These are phyloP conservation scores for Notoglanidium macrostoma DNA, from an alignment of 2,797 vertebrate species.

Conservation along the genomic window DNA sequence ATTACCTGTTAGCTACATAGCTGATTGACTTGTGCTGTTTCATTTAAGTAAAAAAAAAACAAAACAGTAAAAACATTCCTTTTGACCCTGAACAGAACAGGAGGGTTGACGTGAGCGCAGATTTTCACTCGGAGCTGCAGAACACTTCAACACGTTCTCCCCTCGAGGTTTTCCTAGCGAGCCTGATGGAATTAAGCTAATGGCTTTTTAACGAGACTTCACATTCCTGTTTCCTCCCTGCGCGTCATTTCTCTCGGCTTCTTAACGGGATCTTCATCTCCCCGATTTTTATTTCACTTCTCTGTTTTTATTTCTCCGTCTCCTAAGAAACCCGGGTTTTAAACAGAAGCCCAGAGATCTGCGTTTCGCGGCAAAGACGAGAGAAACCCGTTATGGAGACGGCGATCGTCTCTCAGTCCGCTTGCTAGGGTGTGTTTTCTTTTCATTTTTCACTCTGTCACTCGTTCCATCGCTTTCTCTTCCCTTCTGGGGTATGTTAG, in stretches of 20 bases:
- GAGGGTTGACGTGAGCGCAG: conserved; percentile 2
- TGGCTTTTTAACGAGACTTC: conserved; percentile 61
- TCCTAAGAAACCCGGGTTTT: conserved; percentile 87
- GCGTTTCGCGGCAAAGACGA: neutral
- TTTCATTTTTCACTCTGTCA: neutral
- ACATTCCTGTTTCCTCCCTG: conserved; percentile 62
- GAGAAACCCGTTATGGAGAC: neutral
- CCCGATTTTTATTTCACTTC: conserved; percentile 48
- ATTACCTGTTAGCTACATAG: neutral
- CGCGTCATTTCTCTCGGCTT: conserved; percentile 65
- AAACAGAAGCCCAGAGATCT: conserved; percentile 78
- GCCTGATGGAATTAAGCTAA: conserved; percentile 83
- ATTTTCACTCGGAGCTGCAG: conserved; percentile 34
- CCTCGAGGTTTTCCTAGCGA: conserved; percentile 66
- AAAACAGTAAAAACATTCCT: neutral
- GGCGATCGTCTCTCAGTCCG: neutral
- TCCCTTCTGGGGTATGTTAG: conserved; percentile 4
- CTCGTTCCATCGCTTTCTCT: neutral
- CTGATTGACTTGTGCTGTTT: conserved; percentile 3
- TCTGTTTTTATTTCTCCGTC: conserved; percentile 75
- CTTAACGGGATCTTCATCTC: conserved; percentile 72
- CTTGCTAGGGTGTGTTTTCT: neutral
- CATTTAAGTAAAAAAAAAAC: neutral
- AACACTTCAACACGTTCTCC: conserved; percentile 42
- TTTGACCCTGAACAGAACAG: conserved; percentile 10